These are phyloP conservation scores for Okamejei kenojei DNA, from an alignment of 2,797 vertebrate genomes.

Conservation along the genomic window DNA sequence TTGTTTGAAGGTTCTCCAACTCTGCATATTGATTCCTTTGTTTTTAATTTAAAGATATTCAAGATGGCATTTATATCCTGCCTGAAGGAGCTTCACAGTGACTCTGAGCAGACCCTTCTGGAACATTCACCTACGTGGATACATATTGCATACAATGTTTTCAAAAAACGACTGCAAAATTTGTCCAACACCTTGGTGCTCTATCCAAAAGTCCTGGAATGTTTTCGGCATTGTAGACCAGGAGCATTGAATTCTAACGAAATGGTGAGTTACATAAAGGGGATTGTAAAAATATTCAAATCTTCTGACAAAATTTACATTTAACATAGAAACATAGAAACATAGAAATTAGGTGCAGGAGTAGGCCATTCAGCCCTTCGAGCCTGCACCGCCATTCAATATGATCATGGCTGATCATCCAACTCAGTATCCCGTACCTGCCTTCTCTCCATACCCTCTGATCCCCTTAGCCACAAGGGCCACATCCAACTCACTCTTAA, in stretches of 20 bases:
- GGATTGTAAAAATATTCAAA: background rate
- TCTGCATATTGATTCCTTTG: background rate
- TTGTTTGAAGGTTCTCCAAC: background rate
- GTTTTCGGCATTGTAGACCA: background rate
- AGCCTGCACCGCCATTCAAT: too few species aligned
- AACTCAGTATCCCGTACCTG: too few species aligned
- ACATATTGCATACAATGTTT: constrained; percentile 45
- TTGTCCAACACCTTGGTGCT: background rate
- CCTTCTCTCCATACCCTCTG: too few species aligned
- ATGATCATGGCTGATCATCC: too few species aligned
- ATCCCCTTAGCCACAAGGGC: too few species aligned
- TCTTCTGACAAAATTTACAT: background rate
- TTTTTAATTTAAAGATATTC: constrained; percentile 50
- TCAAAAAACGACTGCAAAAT: constrained; percentile 26
- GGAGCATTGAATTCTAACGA: background rate
- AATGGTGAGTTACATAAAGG: constrained; percentile 8
- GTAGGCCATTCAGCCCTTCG: too few species aligned
- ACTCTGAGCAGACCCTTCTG: constrained; percentile 18
- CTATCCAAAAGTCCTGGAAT: background rate
- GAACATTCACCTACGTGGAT: constrained; percentile 60
- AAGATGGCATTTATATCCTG: constrained; percentile 49
- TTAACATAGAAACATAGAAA: too few species aligned
- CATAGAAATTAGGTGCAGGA: too few species aligned
- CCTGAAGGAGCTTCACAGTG: constrained; percentile 53
- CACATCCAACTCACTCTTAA: too few species aligned